Conservation (phyloP, 2,113 vertebrate species). For the Sander vitreus region DNA sequence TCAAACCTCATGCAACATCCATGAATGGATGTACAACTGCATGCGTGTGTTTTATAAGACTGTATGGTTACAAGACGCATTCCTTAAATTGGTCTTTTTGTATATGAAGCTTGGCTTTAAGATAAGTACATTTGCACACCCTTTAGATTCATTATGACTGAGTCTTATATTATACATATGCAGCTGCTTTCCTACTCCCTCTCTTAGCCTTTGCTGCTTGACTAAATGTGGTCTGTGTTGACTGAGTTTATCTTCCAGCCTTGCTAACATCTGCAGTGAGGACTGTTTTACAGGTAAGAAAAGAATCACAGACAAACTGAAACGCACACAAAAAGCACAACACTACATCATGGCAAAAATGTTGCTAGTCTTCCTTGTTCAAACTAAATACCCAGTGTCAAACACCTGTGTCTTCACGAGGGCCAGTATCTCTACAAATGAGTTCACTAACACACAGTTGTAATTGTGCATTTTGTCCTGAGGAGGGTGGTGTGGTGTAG, state of each 20-base stretch:
- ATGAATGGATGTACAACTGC: constrained; percentile 41
- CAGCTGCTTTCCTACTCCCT: neutral
- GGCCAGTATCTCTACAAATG: neutral
- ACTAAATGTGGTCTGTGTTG: neutral
- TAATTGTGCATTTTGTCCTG: constrained; percentile 52
- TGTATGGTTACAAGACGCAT: neutral
- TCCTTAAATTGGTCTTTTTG: neutral
- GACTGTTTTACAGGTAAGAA: constrained; percentile 50
- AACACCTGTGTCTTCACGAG: neutral
- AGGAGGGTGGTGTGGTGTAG: constrained; percentile 50
- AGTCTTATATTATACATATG: neutral
- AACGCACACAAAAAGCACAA: neutral
- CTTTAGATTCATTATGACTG: neutral
- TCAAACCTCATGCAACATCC: constrained; percentile 55
- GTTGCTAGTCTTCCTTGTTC: neutral
- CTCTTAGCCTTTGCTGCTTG: neutral
- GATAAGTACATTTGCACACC: neutral
- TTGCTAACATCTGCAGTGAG: constrained; percentile 17
- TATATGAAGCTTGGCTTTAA: neutral
- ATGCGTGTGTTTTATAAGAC: neutral
- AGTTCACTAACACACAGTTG: constrained; percentile 17
- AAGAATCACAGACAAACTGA: neutral
- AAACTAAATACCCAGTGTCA: neutral
- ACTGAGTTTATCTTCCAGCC: constrained; percentile 12
- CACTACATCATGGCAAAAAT: neutral